Evolutionary conservation across 2,113 vertebrate species (phyloP), one percentile per base, ranked within the genome.

Genomic region (Oreotrochilus melanogaster): DNA sequence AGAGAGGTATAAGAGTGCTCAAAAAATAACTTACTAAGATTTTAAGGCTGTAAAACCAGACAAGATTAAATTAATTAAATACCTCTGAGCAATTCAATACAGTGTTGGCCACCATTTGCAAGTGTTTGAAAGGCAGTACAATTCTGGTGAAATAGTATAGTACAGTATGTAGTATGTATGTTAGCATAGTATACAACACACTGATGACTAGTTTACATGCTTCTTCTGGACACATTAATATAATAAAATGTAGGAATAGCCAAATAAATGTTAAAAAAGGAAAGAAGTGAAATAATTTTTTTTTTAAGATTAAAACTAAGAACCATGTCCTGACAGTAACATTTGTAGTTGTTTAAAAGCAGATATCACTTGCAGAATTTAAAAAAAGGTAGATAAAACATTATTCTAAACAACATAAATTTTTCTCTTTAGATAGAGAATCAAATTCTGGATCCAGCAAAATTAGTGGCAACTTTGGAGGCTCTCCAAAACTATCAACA

Each of bases 391-490:
- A 64, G 30, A 64, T 17, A 45, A 83, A 79, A 28, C 9, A 56
- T 9, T 58, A 4, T 37, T 86, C 24, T 76, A 65, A 64, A 27
- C 28, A 64, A n/a, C 4, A 28, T 0, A 0, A 45, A 8, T 5
- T 57, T 86, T 95, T 23, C 6, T 62, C 30, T 56, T 66, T 50
- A 61, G 57, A 24, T 7, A 69, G 13, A 62, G 25, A 75, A 72
- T 12, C 45, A 79, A 75, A 65, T 86, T 57, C 10, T 42, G 16
- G 43, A 53, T 74, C 24, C 50, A 56, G 43, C 15, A 65, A 86
- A 88, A 33, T 54, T 31, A 42, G 15, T 73, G 47, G 4, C 19
- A 80, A 48, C 11, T 86, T 88, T 27, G 73, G 65, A 75, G 58
- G 24, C 24, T 42, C 58, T 33, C 24, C 80, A 51, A 92, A 92